phyloP scores from a whole-genome alignment of 2,888 invertebrate genomes.

The Xanthorhoe spadicearia region DNA sequence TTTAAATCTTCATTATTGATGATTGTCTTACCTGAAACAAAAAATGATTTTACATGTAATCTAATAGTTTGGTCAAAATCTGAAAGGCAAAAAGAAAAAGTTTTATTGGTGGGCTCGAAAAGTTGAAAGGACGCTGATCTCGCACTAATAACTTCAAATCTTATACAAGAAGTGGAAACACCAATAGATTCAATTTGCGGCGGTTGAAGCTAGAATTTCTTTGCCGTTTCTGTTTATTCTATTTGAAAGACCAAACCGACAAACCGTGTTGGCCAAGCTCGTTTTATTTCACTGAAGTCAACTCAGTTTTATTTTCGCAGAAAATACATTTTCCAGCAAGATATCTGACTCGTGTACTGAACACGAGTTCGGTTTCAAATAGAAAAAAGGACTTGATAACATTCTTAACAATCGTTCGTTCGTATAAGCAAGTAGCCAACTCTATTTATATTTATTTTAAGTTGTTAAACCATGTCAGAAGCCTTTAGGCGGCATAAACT shows the following conservation, averaged over 20 bases:
- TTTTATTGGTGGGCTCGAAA: slow-evolving; percentile 1
- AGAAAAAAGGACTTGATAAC: not conserved
- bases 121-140: slow-evolving; percentile 1
- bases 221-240: slow-evolving; percentile 9
- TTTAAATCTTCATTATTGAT: slow-evolving; percentile 7
- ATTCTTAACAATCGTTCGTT: too few species aligned
- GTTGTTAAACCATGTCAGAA: too few species aligned
- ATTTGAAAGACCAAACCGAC: not conserved
- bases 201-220: not conserved
- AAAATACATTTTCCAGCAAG: slow-evolving; percentile 1
- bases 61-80: not conserved
- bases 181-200: not conserved
- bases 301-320: slow-evolving; percentile 1
- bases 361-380: not conserved
- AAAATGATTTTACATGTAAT: too few species aligned
- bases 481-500: too few species aligned
- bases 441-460: too few species aligned
- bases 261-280: not conserved
- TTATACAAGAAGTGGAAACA: slow-evolving; percentile 3
- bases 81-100: not conserved
- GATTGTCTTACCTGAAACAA: slow-evolving; percentile 34
- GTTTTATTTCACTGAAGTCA: not conserved
- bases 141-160: not conserved
- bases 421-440: too few species aligned
- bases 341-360: not conserved